A percentile compares a stretch with the other conserved stretches of the same genome.
Evolutionary conservation across 2,113 vertebrate species (phyloP).

Genomic region (Pedetes capensis): DNA sequence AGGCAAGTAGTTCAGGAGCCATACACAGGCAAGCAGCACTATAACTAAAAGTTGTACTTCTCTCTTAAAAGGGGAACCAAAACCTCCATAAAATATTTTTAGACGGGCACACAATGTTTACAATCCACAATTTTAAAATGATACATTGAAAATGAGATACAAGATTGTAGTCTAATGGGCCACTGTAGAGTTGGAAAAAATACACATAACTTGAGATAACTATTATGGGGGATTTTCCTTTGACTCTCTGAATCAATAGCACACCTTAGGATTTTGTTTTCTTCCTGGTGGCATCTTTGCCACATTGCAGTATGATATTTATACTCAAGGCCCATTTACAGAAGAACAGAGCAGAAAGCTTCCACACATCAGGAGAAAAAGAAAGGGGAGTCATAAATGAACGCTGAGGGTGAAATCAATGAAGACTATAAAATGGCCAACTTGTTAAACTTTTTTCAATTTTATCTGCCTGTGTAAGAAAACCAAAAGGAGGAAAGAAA

Average conservation of each 20-base stretch:
- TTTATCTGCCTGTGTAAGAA: conserved; percentile 15
- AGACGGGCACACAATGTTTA: background rate
- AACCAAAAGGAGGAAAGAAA: background rate
- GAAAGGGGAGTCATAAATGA: background rate
- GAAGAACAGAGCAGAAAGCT: background rate
- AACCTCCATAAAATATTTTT: background rate
- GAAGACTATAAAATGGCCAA: background rate
- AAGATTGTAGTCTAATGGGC: background rate
- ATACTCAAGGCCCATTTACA: background rate
- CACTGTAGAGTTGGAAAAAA: background rate
- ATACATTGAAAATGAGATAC: background rate
- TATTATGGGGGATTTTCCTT: background rate
- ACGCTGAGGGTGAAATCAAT: background rate
- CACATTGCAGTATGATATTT: background rate
- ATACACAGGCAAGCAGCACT: background rate
- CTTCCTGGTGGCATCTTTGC: background rate
- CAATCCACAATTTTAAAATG: background rate
- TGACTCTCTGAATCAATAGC: background rate
- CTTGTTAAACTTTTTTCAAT: background rate
- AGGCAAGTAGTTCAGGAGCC: background rate
- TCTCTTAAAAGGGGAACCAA: background rate
- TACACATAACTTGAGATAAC: background rate
- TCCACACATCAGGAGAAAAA: background rate
- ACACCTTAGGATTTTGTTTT: background rate
- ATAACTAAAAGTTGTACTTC: background rate